These are phyloP conservation scores for Ochropleura plecta DNA, from an alignment of 2,888 invertebrate species.

Conservation along the genomic window DNA sequence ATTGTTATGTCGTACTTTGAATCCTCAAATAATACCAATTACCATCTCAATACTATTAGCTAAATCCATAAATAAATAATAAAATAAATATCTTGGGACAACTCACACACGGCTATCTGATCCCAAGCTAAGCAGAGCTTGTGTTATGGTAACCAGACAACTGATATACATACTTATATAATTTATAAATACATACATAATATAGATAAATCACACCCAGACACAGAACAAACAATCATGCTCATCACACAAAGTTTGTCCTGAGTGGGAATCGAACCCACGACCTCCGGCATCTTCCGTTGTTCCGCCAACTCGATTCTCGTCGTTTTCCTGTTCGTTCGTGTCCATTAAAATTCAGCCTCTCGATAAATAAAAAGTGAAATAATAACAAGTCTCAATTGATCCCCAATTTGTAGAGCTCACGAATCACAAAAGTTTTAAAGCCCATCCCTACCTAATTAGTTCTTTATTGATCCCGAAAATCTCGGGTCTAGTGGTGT, in stretches of 20 bases:
- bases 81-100: too few species aligned
- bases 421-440: constrained; percentile 60
- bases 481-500: constrained; percentile 52
- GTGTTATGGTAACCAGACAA: too few species aligned
- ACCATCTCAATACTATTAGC: constrained; percentile 9
- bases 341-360: constrained; percentile 32
- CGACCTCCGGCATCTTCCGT: too few species aligned
- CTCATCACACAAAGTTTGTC: too few species aligned
- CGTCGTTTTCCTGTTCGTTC: constrained; percentile 2
- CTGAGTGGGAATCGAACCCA: too few species aligned
- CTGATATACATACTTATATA: too few species aligned
- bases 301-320: constrained; percentile 16
- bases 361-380: constrained; percentile 42
- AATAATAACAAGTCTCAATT: constrained; percentile 48
- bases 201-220: too few species aligned
- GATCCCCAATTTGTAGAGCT: constrained; percentile 49
- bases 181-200: too few species aligned
- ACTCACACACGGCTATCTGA: too few species aligned
- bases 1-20: not conserved
- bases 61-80: too few species aligned
- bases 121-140: too few species aligned
- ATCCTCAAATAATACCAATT: constrained; percentile 1
- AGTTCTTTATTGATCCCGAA: constrained; percentile 57
- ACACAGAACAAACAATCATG: too few species aligned
- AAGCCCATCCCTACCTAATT: constrained; percentile 48